These are phyloP conservation scores for Aphidius gifuensis DNA, from an alignment of 1,140 invertebrate species.

Conservation along the genomic window DNA sequence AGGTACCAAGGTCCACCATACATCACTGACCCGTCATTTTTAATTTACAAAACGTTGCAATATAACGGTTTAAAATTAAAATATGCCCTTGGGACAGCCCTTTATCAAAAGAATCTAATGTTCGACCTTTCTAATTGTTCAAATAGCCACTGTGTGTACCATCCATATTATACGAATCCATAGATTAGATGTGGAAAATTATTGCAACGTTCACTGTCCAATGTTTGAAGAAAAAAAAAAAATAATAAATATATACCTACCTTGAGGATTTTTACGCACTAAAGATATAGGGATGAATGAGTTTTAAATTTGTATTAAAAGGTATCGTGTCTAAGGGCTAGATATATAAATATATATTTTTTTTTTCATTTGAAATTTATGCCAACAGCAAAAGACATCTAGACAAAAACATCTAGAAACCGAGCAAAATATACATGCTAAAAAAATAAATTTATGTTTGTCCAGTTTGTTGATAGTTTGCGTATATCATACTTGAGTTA, in stretches of 20 bases:
- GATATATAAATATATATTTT: conserved; percentile 25
- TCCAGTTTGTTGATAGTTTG: conserved; percentile 8
- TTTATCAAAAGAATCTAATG: not conserved
- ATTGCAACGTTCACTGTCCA: conserved; percentile 28
- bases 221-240: conserved; percentile 10
- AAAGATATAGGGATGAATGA: too few species aligned
- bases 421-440: too few species aligned
- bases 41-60: conserved; percentile 44
- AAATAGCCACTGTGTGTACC: conserved; percentile 33
- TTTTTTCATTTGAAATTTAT: conserved; percentile 50
- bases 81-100: conserved; percentile 29
- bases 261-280: too few species aligned
- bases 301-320: too few species aligned
- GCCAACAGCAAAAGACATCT: conserved; percentile 27
- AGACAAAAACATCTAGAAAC: conserved; percentile 10
- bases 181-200: conserved; percentile 39
- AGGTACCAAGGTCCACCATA: too few species aligned
- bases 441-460: conserved; percentile 27
- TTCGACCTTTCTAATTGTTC: conserved; percentile 42
- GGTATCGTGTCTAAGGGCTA: not conserved
- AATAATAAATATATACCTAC: too few species aligned
- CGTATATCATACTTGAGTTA: conserved; percentile 43
- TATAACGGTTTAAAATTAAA: conserved; percentile 47
- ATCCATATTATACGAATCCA: conserved; percentile 32
- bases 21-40: conserved; percentile 24